phyloP scores from a whole-genome alignment of 2,797 vertebrate species.

The Acipenser ruthenus region DNA sequence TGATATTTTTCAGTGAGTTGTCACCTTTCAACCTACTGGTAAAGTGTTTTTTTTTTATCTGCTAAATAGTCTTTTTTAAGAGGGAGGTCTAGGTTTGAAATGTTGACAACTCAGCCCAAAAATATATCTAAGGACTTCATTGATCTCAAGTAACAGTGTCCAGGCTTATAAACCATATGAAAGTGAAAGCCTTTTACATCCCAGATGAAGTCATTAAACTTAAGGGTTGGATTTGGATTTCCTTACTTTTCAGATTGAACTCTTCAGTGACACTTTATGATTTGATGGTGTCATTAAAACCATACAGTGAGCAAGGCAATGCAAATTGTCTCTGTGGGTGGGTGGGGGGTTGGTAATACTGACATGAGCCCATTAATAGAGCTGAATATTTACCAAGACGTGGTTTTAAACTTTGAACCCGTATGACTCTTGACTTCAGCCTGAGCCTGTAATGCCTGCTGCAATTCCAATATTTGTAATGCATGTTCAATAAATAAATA shows the following conservation, averaged over 20 bases:
- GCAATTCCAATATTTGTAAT: slow-evolving; percentile 64
- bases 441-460: slow-evolving; percentile 53
- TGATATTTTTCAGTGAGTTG: slow-evolving; percentile 78
- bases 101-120: slow-evolving; percentile 77
- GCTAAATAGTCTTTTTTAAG: slow-evolving; percentile 32
- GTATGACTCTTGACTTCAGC: slow-evolving; percentile 23
- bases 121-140: slow-evolving; percentile 75
- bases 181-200: slow-evolving; percentile 63
- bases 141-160: slow-evolving; percentile 68
- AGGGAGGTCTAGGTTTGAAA: slow-evolving; percentile 45
- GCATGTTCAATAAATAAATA: slow-evolving; percentile 61
- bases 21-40: slow-evolving; percentile 63
- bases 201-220: slow-evolving; percentile 65
- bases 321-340: slow-evolving; percentile 36
- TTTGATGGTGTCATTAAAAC: slow-evolving; percentile 67
- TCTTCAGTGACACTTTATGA: slow-evolving; percentile 54
- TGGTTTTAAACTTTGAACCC: not conserved
- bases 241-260: slow-evolving; percentile 14
- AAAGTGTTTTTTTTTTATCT: slow-evolving; percentile 16
- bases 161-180: slow-evolving; percentile 71
- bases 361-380: slow-evolving; percentile 29
- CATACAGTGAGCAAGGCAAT: slow-evolving; percentile 49
- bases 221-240: slow-evolving; percentile 48
- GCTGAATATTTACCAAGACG: slow-evolving; percentile 20
- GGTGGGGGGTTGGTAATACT: slow-evolving; percentile 36